A percentile compares a stretch with the other conserved stretches of the same genome.
Conservation (phyloP, 1,140 invertebrate species). For the Drosophila fuyamai region DNA sequence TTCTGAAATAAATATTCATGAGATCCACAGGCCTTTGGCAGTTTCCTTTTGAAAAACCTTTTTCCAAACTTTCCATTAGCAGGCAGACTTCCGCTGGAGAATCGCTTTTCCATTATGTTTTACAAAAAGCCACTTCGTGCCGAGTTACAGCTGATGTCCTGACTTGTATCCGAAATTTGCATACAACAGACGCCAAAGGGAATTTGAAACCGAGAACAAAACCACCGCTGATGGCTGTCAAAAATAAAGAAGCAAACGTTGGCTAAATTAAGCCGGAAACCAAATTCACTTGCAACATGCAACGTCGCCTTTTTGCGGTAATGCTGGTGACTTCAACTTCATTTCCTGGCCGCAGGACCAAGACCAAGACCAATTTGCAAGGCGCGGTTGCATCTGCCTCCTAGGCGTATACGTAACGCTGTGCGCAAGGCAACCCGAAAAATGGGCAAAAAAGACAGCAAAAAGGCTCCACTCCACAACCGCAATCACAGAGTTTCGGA, state of each 20-base stretch:
- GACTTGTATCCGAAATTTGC: conserved; percentile 28
- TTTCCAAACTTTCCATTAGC: conserved; percentile 21
- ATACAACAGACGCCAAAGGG: conserved; percentile 25
- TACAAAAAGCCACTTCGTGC: conserved; percentile 4
- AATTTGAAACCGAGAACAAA: conserved; percentile 31
- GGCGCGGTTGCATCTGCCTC: conserved; percentile 41
- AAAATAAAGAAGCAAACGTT: conserved; percentile 77
- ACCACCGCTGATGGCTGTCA: conserved; percentile 38
- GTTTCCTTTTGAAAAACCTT: conserved; percentile 9
- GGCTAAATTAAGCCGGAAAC: conserved; percentile 78
- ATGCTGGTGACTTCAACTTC: conserved; percentile 72
- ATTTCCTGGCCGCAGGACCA: conserved; percentile 51
- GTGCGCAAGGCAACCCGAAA: conserved; percentile 29
- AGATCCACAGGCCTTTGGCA: not conserved
- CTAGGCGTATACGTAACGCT: conserved; percentile 78
- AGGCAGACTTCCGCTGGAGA: conserved; percentile 4
- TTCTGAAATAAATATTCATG: conserved; percentile 9
- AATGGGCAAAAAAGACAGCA: conserved; percentile 6
- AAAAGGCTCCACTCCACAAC: conserved; percentile 28
- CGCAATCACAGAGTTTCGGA: conserved; percentile 42
- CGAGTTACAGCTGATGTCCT: conserved; percentile 25
- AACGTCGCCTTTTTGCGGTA: conserved; percentile 70
- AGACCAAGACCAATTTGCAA: conserved; percentile 68
- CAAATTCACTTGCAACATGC: conserved; percentile 57
- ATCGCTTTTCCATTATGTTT: conserved; percentile 26